Conservation (phyloP, 2,797 vertebrate genomes). For the Craterocephalus amniculus region DNA sequence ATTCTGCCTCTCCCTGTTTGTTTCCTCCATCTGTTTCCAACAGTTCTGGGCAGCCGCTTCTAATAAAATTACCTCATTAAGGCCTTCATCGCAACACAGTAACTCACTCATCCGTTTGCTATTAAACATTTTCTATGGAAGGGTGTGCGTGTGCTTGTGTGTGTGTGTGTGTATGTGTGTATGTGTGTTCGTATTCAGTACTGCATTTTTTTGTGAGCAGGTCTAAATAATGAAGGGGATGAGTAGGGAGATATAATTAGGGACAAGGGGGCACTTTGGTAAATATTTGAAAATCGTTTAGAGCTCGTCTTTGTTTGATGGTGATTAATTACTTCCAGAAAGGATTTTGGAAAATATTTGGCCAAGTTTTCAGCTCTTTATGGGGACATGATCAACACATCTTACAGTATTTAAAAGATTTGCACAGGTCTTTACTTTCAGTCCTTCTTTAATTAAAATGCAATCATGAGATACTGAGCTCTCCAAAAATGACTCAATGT, state of each 20-base stretch:
- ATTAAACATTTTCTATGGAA: constrained; percentile 90
- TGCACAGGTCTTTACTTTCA: constrained; percentile 41
- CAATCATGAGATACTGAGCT: constrained; percentile 79
- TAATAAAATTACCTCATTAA: constrained; percentile 99
- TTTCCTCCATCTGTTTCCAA: constrained; percentile 85
- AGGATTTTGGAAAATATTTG: constrained; percentile 73
- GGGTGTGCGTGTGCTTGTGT: constrained; percentile 50
- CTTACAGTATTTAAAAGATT: constrained; percentile 55
- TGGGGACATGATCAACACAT: constrained; percentile 11
- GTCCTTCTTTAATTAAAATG: constrained; percentile 68
- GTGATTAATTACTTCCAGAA: constrained; percentile 96
- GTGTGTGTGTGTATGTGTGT: constrained; percentile 73
- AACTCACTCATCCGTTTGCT: constrained; percentile 91
- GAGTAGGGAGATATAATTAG: constrained; percentile 98
- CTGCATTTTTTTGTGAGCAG: constrained; percentile 86
- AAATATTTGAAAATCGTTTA: constrained; percentile 94
- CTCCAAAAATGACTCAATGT: constrained; percentile 57
- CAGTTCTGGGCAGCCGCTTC: constrained; percentile 86
- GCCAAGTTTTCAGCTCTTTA: constrained; percentile 55
- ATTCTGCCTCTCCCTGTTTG: constrained; percentile 81
- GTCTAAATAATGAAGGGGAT: constrained; percentile 98
- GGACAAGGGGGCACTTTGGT: constrained; percentile 94
- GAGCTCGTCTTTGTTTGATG: constrained; percentile 79
- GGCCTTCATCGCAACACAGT: constrained; percentile 89
- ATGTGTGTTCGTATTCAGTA: constrained; percentile 85